Evolutionary conservation across 1,140 invertebrate species (phyloP).

Genomic region (Magallana angulata): DNA sequence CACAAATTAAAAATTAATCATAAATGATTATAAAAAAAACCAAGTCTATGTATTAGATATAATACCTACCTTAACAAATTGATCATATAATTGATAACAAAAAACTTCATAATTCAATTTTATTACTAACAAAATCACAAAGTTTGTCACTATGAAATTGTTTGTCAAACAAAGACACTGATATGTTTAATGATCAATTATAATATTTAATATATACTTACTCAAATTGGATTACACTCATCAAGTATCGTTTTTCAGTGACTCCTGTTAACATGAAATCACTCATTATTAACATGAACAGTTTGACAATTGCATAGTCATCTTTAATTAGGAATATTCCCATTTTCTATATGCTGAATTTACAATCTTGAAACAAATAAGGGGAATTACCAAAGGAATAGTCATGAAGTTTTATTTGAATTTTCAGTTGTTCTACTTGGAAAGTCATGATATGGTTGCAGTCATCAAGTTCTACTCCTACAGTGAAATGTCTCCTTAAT

Average conservation of each 20-base stretch:
- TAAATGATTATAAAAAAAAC: neutral
- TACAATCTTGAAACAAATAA: neutral
- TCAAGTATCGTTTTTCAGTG: slow-evolving; percentile 15
- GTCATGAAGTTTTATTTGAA: slow-evolving; percentile 23
- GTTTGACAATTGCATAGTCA: too few species aligned
- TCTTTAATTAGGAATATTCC: too few species aligned
- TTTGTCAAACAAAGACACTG: too few species aligned
- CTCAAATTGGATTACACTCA: slow-evolving; percentile 19
- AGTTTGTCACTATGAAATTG: too few species aligned
- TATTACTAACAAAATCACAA: too few species aligned
- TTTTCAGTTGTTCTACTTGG: slow-evolving; percentile 36
- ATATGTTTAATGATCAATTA: too few species aligned
- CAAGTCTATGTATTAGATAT: neutral
- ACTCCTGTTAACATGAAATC: neutral
- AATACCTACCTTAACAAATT: neutral
- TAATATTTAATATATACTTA: neutral
- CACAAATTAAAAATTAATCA: too few species aligned
- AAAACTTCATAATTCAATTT: too few species aligned
- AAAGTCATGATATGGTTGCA: slow-evolving; percentile 30
- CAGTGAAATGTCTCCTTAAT: neutral
- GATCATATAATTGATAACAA: too few species aligned
- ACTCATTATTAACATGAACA: too few species aligned
- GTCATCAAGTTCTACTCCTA: slow-evolving; percentile 33
- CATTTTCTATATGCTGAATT: too few species aligned
- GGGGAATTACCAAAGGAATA: slow-evolving; percentile 30